Evolutionary conservation across 2,797 vertebrate species (phyloP).

Genomic region (Rhyacichthys aspro): DNA sequence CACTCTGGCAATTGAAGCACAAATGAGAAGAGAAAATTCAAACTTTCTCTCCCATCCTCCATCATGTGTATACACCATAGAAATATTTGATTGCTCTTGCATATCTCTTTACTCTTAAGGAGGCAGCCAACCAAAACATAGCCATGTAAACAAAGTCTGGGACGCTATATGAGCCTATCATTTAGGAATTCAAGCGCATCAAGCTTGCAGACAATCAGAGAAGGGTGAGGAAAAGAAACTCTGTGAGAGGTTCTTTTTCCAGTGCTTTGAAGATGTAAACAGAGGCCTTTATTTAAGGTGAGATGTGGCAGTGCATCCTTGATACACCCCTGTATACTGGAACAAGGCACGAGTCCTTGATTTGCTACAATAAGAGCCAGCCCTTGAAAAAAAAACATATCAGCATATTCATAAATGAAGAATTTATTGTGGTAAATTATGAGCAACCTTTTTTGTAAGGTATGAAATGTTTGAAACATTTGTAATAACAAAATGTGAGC

Average conservation of each 20-base stretch:
- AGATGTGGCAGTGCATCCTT: constrained; percentile 66
- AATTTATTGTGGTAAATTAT: constrained; percentile 57
- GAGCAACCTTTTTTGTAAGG: constrained; percentile 32
- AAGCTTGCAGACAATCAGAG: constrained; percentile 67
- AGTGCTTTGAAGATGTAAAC: constrained; percentile 70
- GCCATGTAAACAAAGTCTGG: constrained; percentile 61
- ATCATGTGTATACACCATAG: constrained; percentile 74
- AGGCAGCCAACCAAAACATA: constrained; percentile 61
- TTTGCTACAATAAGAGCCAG: constrained; percentile 55
- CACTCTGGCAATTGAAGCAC: constrained; percentile 77
- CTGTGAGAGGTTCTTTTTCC: constrained; percentile 51
- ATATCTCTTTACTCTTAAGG: constrained; percentile 75
- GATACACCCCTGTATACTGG: constrained; percentile 57
- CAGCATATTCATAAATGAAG: constrained; percentile 62
- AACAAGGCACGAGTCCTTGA: constrained; percentile 66
- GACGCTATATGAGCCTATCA: constrained; percentile 70
- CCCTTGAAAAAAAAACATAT: constrained; percentile 45
- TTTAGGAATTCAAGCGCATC: constrained; percentile 72
- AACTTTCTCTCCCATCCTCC: constrained; percentile 68
- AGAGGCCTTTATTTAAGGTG: constrained; percentile 67
- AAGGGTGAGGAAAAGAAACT: constrained; percentile 50
- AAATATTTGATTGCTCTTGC: constrained; percentile 80
- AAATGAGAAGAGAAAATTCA: constrained; percentile 79
- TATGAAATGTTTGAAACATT: constrained; percentile 35
- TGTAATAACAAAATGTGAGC: constrained; percentile 19